phyloP scores from a whole-genome alignment of 1,140 invertebrate genomes.

The Drosophila suzukii region DNA sequence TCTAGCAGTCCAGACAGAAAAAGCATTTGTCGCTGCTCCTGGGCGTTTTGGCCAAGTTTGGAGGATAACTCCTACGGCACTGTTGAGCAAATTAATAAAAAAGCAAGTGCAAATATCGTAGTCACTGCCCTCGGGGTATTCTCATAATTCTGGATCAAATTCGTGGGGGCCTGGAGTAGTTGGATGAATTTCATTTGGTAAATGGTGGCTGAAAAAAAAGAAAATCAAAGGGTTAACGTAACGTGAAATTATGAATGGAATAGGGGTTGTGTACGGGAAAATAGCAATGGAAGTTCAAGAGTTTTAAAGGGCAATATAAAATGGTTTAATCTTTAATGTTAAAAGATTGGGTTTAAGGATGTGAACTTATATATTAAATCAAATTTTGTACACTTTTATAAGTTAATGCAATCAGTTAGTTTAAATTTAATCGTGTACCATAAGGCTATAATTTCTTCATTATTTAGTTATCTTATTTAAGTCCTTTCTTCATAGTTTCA shows the following conservation, averaged over 20 bases:
- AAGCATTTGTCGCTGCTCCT: conserved; percentile 42
- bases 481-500: too few species aligned
- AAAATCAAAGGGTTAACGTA: conserved; percentile 19
- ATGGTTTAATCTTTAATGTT: too few species aligned
- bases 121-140: conserved; percentile 1
- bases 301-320: too few species aligned
- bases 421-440: too few species aligned
- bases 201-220: conserved; percentile 23
- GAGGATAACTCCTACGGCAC: neutral
- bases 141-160: conserved; percentile 23
- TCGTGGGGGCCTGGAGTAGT: conserved; percentile 2
- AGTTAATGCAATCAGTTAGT: too few species aligned
- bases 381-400: too few species aligned
- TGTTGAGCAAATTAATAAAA: conserved; percentile 56
- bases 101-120: conserved; percentile 35
- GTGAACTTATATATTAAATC: too few species aligned
- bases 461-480: neutral
- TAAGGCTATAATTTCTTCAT: too few species aligned
- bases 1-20: conserved; percentile 39
- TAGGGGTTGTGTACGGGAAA: neutral
- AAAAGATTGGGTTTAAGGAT: too few species aligned
- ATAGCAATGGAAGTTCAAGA: neutral
- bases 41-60: conserved; percentile 35
- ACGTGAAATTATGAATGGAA: conserved; percentile 20
- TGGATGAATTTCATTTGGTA: conserved; percentile 36